Evolutionary conservation across 2,888 invertebrate genomes (phyloP).

Genomic region (Caenorhabditis sp.): DNA sequence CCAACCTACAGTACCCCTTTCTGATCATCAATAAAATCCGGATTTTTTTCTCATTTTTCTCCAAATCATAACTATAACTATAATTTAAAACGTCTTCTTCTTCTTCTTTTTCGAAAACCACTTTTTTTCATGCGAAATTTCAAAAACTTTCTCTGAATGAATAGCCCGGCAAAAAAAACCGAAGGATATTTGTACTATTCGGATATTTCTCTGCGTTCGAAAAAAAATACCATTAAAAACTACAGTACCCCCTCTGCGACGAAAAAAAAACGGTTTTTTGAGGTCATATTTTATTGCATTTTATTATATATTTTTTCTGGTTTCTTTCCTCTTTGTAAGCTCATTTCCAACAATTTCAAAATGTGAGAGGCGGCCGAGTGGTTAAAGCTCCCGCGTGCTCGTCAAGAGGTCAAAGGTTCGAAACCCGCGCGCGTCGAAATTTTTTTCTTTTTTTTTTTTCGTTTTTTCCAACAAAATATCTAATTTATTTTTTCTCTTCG

Average conservation of each 20-base stretch:
- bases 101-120: not conserved
- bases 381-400: too few relatives aligned
- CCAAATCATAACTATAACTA: constrained; percentile 4
- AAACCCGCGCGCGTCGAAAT: too few relatives aligned
- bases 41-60: not conserved
- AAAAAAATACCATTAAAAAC: not conserved
- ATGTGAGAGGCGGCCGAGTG: too few relatives aligned
- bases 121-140: not conserved
- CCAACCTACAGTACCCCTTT: not conserved
- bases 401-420: too few relatives aligned
- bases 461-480: not conserved
- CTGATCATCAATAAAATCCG: not conserved
- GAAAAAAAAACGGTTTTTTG: not conserved
- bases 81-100: not conserved
- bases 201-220: not conserved
- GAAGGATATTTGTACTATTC: not conserved
- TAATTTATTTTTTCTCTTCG: not conserved
- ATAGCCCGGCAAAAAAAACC: too few relatives aligned
- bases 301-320: not conserved
- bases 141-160: not conserved
- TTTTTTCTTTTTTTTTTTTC: too few relatives aligned
- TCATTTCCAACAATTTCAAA: too few relatives aligned
- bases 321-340: too few relatives aligned
- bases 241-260: not conserved
- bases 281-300: not conserved